phyloP scores from a whole-genome alignment of 2,888 invertebrate genomes.

The Aphodius sticticus region DNA sequence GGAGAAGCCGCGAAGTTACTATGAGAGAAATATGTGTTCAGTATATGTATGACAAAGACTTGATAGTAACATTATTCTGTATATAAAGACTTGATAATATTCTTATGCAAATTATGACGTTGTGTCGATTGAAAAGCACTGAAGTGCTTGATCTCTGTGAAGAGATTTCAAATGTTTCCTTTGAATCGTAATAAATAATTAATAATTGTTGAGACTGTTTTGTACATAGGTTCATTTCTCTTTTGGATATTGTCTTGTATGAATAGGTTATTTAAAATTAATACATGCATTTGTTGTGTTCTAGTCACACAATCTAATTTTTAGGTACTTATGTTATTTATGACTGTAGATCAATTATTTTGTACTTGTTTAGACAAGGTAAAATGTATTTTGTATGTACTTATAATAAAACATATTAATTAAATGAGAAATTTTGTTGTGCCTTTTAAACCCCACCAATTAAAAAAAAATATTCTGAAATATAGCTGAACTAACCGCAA shows the following conservation, averaged over 20 bases:
- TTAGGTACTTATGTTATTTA: conserved; percentile 37
- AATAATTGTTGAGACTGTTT: neutral
- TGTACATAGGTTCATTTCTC: neutral
- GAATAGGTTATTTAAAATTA: neutral
- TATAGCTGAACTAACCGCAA: too few species aligned
- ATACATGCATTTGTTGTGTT: conserved; percentile 4
- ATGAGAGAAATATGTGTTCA: neutral
- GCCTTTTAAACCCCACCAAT: neutral
- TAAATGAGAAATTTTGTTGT: conserved; percentile 9
- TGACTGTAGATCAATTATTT: conserved; percentile 23
- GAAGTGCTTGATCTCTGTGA: neutral
- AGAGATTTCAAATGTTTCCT: neutral
- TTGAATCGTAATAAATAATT: neutral
- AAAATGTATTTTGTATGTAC: conserved; percentile 30
- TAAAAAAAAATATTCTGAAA: too few species aligned
- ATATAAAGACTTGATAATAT: neutral
- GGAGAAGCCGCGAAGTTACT: neutral
- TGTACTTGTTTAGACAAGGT: conserved; percentile 28
- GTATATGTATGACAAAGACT: neutral
- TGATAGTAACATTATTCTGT: neutral
- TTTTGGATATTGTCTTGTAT: neutral
- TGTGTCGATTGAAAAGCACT: neutral
- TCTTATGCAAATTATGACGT: too few species aligned
- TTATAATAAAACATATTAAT: conserved; percentile 32
- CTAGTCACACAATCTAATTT: conserved; percentile 23